A percentile compares a stretch with the other conserved stretches of the same genome.
Evolutionary conservation across 2,797 vertebrate genomes (phyloP).

Genomic region (Poliocrania exsul): DNA sequence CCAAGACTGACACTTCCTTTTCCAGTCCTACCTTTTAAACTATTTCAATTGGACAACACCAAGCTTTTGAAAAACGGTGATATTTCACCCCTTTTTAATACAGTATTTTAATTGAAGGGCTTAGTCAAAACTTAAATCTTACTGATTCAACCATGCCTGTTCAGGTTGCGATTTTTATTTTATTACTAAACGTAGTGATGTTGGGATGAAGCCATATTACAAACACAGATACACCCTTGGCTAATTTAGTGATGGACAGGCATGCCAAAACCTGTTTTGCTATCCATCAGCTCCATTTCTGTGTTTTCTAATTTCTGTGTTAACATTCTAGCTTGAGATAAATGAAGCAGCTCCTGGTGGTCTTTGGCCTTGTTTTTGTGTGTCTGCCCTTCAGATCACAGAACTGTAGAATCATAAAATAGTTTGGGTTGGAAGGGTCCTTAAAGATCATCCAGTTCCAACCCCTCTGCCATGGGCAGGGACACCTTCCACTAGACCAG

Average conservation of each 20-base stretch:
- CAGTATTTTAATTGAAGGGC: background rate
- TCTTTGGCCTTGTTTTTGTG: background rate
- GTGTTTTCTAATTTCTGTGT: background rate
- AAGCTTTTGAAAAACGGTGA: background rate
- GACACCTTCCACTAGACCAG: background rate
- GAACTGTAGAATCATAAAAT: background rate
- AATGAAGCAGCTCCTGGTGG: background rate
- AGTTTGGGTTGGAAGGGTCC: background rate
- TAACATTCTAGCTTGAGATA: background rate
- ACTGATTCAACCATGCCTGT: background rate
- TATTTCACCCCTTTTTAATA: background rate
- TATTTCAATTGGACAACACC: conserved; percentile 7
- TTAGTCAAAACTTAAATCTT: background rate
- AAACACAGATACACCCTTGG: background rate
- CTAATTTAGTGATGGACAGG: background rate
- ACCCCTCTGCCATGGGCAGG: background rate
- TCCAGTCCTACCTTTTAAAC: conserved; percentile 21
- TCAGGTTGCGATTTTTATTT: background rate
- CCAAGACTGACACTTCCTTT: conserved; percentile 60
- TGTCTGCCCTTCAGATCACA: background rate
- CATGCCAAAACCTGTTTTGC: background rate
- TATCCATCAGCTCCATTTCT: background rate
- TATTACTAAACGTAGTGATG: background rate
- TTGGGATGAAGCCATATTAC: background rate
- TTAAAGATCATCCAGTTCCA: background rate